Percentiles rank a stretch among this genome's conserved stretches.
Evolutionary conservation across 2,888 invertebrate genomes (phyloP).

Genomic region (Reticulitermes lucifugus): DNA sequence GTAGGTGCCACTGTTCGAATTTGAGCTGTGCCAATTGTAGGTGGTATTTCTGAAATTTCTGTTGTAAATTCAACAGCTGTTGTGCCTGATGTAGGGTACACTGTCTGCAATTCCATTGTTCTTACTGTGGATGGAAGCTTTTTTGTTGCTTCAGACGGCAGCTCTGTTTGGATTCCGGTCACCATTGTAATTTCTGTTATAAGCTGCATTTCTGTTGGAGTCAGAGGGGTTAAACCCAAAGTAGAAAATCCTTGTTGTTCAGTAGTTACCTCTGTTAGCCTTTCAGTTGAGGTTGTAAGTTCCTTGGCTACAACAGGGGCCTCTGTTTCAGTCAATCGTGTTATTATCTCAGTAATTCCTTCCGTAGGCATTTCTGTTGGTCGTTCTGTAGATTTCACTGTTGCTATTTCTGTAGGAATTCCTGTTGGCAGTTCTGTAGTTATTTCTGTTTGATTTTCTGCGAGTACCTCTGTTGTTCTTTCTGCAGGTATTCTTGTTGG

Average conservation of each 20-base stretch:
- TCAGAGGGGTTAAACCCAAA: background rate
- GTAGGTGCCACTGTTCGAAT: background rate
- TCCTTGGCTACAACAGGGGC: no score
- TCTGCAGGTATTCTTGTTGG: background rate
- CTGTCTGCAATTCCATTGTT: constrained; percentile 29
- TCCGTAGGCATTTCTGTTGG: background rate
- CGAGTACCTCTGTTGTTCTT: background rate
- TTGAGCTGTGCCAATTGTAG: background rate
- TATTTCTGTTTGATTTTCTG: constrained; percentile 46
- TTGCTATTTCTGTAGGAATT: constrained; percentile 42
- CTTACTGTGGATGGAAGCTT: background rate
- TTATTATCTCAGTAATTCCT: background rate
- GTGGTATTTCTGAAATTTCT: constrained; percentile 21
- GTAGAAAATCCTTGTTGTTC: background rate
- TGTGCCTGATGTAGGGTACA: constrained; percentile 17
- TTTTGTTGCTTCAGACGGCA: constrained; percentile 26
- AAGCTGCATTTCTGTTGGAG: constrained; percentile 25
- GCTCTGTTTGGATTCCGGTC: constrained; percentile 21
- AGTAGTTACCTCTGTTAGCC: background rate
- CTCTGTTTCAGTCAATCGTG: background rate
- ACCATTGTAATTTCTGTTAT: constrained; percentile 53
- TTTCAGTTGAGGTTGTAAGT: background rate
- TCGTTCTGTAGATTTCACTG: constrained; percentile 47
- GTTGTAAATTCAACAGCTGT: background rate
- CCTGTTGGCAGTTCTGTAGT: constrained; percentile 40